A percentile compares a stretch with the other conserved stretches of the same genome.
phyloP scores from a whole-genome alignment of 2,797 vertebrate genomes.

The Steatocranus sp. region DNA sequence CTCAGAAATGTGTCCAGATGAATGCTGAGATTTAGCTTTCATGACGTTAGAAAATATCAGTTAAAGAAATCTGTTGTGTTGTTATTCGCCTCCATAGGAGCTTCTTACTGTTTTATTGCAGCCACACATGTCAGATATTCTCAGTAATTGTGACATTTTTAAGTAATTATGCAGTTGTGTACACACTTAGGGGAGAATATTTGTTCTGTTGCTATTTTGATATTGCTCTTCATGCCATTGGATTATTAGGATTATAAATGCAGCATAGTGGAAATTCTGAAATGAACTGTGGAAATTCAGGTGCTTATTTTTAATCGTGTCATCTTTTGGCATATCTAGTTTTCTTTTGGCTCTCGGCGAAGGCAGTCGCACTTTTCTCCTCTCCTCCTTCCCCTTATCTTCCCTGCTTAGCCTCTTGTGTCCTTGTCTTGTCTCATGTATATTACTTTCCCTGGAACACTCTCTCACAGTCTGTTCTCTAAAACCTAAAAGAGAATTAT shows the following conservation, averaged over 20 bases:
- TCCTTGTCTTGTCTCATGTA: no score
- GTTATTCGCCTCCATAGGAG: not conserved
- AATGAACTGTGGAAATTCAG: not conserved
- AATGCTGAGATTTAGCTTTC: not conserved
- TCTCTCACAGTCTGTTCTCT: no score
- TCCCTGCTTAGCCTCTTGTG: no score
- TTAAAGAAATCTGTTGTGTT: not conserved
- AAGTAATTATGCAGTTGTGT: not conserved
- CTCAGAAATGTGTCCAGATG: not conserved
- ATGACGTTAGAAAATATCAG: not conserved
- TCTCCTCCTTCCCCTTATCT: no score
- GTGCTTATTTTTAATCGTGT: not conserved
- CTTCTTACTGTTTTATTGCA: not conserved
- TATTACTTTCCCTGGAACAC: no score
- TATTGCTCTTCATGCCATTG: not conserved
- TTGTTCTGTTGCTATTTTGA: not conserved
- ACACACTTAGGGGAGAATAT: not conserved
- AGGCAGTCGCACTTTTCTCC: no score
- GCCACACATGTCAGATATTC: not conserved
- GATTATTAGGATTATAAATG: not conserved
- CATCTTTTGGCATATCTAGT: not conserved
- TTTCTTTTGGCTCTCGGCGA: no score
- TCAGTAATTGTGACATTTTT: not conserved
- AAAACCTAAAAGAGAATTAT: no score
- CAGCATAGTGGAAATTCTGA: not conserved